Base-by-base conservation (phyloP, 2,797 vertebrate genomes). In the Tympanoctomys barrerae region DNA sequence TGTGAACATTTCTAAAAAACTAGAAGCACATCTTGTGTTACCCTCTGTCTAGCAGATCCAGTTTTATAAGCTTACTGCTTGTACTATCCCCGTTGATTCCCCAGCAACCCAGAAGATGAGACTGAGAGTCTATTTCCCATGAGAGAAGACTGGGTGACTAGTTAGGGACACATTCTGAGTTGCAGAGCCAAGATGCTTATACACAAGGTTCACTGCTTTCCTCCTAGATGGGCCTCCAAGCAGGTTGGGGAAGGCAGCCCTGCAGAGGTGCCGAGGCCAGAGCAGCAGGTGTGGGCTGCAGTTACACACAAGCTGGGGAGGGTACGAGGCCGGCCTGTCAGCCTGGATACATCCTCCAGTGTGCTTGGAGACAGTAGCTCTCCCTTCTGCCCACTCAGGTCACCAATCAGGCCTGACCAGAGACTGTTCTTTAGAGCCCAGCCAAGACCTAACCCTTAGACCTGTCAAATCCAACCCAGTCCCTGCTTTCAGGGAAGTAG, bases 1-100 rank as follows among this genome's bases (percentile, higher is more conserved):
- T 90, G 52, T 31, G 36, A 87, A 49, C 64, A 83, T 77, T 91
- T 61, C 33, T 83, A 39, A 75, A 89, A 89, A 80, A 36, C 59
- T 54, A 91, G 85, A 49, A 46, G 8, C 57, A 54, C 46, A 33
- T 49, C 79, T 57, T 70, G 3, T 66, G 36, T 64, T 39, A 71
- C 21, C 36, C 75, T 21, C 42, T 70, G 52, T 49, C 84, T 12
- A 49, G 46, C 49, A 39, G 28, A 12, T 73, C 77, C 14, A 49
- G 28, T 36, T 73, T 57, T 39, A 66, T 81, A 77, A 94, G 7
- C 9, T 49, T 13, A 39, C 11, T 14, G 26, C 11, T 71, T 77
- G 52, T 75, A 3, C 2, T 22, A 18, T n/a, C 28, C 62, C 5
- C 6, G 71, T 57, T 19, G 28, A 36, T 24, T 57, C 77, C 80